Base-by-base conservation (phyloP, 2,113 vertebrate genomes). In the Ophiodon elongatus region DNA sequence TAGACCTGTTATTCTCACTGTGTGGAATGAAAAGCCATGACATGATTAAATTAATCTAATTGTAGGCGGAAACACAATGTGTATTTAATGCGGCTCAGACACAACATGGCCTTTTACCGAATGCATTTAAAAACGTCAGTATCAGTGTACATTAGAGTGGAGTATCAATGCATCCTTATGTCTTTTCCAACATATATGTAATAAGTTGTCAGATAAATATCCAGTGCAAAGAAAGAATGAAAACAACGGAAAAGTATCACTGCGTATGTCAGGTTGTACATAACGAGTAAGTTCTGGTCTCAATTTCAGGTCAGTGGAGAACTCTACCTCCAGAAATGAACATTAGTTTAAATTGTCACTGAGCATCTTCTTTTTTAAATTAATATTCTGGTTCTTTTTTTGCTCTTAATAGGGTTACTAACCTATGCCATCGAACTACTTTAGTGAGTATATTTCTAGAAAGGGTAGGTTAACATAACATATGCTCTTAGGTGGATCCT, bases 391-490 rank as follows among this genome's bases (percentile, higher is more conserved):
- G 4, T 21, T 21, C 15, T 64, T 56, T 69, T 27, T 60, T 56
- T 56, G 14, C 11, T 80, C 33, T 41, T 56, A 67, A 59, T 27
- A 33, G n/a, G 41, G 52, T 71, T 56, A 65, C 27, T 63, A 69
- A 57, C 64, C 23, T 52, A 25, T 37, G 25, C 35, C n/a, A 70
- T 57, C 4, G 15, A 67, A 41, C 29, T 45, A 31, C 59, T n/a
- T 73, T 8, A 41, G 50, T 2, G 3, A 59, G 29, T 37, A 78
- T 62, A 69, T 68, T 70, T 57, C 43, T 64, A 47, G 43, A 75
- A 78, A 77, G 41, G 29, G 35, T n/a, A 76, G 29, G 52, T 54
- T 50, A 73, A 76, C 43, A 45, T 69, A 80, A 67, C 41, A 76
- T 67, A 66, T 65, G 37, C 52, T 79, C 41, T 71, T 71, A 70